Evolutionary conservation across 2,888 invertebrate genomes (phyloP).

Genomic region (Meandrusa payeni): DNA sequence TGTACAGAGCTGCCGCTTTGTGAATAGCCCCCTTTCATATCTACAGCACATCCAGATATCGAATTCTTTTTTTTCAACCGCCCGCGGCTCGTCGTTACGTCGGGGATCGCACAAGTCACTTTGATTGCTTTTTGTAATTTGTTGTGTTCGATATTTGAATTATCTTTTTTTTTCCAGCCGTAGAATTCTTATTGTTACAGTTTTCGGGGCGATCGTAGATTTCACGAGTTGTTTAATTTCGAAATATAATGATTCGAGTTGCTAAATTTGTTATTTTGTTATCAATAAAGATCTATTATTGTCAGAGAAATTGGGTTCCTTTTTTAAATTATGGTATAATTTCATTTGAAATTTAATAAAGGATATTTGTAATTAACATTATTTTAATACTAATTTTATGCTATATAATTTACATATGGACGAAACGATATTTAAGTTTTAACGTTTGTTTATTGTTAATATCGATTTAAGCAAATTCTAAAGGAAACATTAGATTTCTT

Average conservation of each 20-base stretch:
- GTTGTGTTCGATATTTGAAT: slow-evolving; percentile 61
- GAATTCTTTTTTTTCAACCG: slow-evolving; percentile 53
- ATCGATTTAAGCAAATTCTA: too few relatives aligned
- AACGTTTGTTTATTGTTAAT: too few relatives aligned
- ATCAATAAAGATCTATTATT: too few relatives aligned
- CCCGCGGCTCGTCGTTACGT: slow-evolving; percentile 35
- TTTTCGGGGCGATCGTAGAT: slow-evolving; percentile 43
- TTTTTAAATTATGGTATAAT: too few relatives aligned
- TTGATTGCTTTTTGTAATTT: slow-evolving; percentile 63
- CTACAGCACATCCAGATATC: slow-evolving; percentile 41
- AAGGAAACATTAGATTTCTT: too few relatives aligned
- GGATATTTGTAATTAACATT: too few relatives aligned
- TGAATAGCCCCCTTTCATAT: slow-evolving; percentile 56
- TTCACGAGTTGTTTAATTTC: slow-evolving; percentile 23
- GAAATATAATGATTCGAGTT: too few relatives aligned
- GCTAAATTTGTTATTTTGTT: background rate
- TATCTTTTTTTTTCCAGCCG: slow-evolving; percentile 53
- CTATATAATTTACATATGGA: too few relatives aligned
- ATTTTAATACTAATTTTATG: too few relatives aligned
- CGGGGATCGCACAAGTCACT: slow-evolving; percentile 53
- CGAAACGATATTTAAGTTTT: too few relatives aligned
- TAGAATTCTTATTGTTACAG: slow-evolving; percentile 51
- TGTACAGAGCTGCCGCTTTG: slow-evolving; percentile 60
- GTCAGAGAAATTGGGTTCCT: too few relatives aligned
- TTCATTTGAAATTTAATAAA: too few relatives aligned